Base-by-base conservation (phyloP, 2,888 invertebrate genomes). In the Elysia crispata region DNA sequence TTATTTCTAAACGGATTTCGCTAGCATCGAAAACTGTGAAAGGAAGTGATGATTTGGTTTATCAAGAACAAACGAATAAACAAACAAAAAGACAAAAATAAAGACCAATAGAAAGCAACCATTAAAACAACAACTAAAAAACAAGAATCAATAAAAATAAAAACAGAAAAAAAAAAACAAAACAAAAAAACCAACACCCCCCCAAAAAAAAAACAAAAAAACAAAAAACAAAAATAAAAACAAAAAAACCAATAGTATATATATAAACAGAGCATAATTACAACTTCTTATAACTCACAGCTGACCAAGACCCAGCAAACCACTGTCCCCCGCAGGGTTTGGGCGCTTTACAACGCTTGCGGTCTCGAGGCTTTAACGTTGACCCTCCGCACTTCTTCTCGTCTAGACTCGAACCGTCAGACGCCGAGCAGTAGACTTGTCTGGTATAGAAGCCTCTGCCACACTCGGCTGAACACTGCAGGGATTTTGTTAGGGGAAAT, bases 241-340 rank as follows among this genome's bases (percentile, higher is more conserved):
- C 6, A 28, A 33, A 33, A 70, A 33, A 18, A 33, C 5, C 5
- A 70, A 33, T 33, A 69, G 30, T 31, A 23, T 33, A 20, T 31
- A 25, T 33, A 67, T 20, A 67, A 60, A 6, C n/a, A 18, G 23
- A 11, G 18, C 20, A 67, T 30, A 28, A 67, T 5, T 5, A 67
- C 67, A 20, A 67, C 23, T 25, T n/a, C 28, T 67, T 28, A 20
- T 25, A 5, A 23, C 60, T 89, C 87, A 94, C 94, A 89, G 93
- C 90, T 57, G 94, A 93, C 95, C 95, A 96, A 1, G 95, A 94
- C 54, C 97, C 96, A 20, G 95, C 94, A 90, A 96, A 97, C 97
- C 97, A 97, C 87, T 95, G 94, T 0, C 96, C 95, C 57, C 92
- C 86, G 88, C 95, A 91, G 95, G 97, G 86, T 94, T 94, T 83